Conservation (phyloP, 2,888 invertebrate species). For the Blomia tropicalis region DNA sequence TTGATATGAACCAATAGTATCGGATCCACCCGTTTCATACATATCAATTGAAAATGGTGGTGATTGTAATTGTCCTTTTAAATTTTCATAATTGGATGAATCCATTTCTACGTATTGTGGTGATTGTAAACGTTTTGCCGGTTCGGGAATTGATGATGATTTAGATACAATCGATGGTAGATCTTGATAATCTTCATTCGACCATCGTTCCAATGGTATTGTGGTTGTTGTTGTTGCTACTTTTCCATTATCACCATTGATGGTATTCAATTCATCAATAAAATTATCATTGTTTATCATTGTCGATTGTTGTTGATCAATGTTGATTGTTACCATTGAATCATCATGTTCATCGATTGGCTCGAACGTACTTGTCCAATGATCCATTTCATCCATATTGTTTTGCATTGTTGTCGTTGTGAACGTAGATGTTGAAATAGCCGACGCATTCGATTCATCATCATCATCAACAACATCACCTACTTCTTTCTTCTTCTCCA, state of each 20-base stretch:
- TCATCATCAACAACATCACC: neutral
- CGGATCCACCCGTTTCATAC: neutral
- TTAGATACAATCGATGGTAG: neutral
- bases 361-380: too few relatives aligned
- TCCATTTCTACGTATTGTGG: neutral
- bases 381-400: neutral
- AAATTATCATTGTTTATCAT: neutral
- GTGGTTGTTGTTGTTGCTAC: neutral
- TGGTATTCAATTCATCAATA: neutral
- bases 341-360: neutral
- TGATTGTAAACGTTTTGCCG: too few relatives aligned
- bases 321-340: neutral
- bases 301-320: neutral
- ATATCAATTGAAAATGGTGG: neutral
- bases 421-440: neutral
- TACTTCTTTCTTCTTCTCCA: neutral
- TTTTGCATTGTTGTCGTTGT: neutral
- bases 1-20: neutral
- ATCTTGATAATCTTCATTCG: neutral
- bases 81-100: neutral
- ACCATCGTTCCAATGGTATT: neutral
- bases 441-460: neutral
- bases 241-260: neutral
- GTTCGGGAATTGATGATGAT: neutral
- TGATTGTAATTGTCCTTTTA: neutral